Base-by-base conservation (phyloP, 2,797 vertebrate species). In the Ptychobarbus kaznakovi region DNA sequence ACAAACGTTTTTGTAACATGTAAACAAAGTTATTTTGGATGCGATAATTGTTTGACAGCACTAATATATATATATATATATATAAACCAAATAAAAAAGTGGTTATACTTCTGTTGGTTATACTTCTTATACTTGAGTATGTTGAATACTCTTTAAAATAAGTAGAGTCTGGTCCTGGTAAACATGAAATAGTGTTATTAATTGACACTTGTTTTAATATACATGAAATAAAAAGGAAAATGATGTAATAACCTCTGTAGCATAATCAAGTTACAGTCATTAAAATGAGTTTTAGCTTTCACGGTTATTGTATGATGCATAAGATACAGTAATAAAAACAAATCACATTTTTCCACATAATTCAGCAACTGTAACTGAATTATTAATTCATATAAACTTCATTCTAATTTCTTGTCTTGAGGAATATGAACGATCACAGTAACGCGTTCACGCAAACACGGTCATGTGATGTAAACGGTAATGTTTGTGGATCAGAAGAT, bases 401-500 rank as follows among this genome's bases (percentile, higher is more conserved):
- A 22, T 56, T 76, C 6, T n/a, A n/a, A 56, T 38, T 15, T 56
- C 2, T 5, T 25, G 25, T 61, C 38, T 63, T 18, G 49, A 72
- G 40, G 11, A 44, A 78, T 58, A 15, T 15, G 6, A 58, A 22
- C 53, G 9, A 28, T 78, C 76, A 63, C 8, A 25, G 38, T 20
- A 5, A 18, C 44, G 38, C 13, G 44, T 42, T 42, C 42, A 12
- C 38, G 6, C n/a, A 42, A 78, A 58, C 5, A 76, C 6, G 3
- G 16, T 63, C 13, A 44, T 32, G 32, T 32, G 32, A 32, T 32
- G 32, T 32, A 32, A 32, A 32, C 32, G 32, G 32, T 32, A 32
- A 32, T 32, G 32, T 32, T 32, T 32, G 32, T 32, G 32, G 32
- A 32, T 92, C 90, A 95, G 56, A 94, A 91, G 32, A 92, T 65